phyloP scores from a whole-genome alignment of 2,888 invertebrate genomes.

The Aromia moschata region DNA sequence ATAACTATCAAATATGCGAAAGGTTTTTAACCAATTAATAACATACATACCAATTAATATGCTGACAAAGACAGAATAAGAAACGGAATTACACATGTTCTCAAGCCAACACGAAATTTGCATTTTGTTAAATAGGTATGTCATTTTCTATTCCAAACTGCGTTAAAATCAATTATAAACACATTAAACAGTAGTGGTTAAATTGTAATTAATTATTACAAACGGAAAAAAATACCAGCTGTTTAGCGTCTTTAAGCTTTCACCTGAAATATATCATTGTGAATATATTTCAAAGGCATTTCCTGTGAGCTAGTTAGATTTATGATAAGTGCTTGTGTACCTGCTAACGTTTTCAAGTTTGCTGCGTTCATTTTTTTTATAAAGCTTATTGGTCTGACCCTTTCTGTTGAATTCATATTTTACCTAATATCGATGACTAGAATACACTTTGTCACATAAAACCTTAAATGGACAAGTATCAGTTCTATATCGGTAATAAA shows the following conservation, averaged over 20 bases:
- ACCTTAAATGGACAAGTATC: too few species aligned
- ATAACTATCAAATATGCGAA: too few species aligned
- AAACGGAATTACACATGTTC: too few species aligned
- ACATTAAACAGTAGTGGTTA: conserved; percentile 36
- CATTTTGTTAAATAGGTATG: background rate
- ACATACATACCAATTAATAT: too few species aligned
- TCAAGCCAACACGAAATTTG: background rate
- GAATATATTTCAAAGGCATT: conserved; percentile 47
- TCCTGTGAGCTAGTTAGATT: conserved; percentile 44
- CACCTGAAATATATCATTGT: conserved; percentile 50
- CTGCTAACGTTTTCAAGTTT: conserved; percentile 20
- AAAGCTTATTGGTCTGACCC: too few species aligned
- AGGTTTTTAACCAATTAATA: too few species aligned
- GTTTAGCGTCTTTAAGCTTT: conserved; percentile 38
- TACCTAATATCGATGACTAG: too few species aligned
- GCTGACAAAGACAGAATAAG: too few species aligned
- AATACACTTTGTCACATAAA: too few species aligned
- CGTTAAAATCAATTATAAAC: conserved; percentile 38
- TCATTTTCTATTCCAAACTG: background rate
- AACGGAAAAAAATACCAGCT: conserved; percentile 39
- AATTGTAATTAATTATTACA: conserved; percentile 35
- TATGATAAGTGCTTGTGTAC: conserved; percentile 35
- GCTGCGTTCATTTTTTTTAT: conserved; percentile 1
- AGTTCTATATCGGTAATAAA: too few species aligned
- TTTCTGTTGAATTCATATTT: too few species aligned